These are phyloP conservation scores for Mesorhabditis sp. DNA, from an alignment of 2,888 invertebrate species.

Conservation along the genomic window DNA sequence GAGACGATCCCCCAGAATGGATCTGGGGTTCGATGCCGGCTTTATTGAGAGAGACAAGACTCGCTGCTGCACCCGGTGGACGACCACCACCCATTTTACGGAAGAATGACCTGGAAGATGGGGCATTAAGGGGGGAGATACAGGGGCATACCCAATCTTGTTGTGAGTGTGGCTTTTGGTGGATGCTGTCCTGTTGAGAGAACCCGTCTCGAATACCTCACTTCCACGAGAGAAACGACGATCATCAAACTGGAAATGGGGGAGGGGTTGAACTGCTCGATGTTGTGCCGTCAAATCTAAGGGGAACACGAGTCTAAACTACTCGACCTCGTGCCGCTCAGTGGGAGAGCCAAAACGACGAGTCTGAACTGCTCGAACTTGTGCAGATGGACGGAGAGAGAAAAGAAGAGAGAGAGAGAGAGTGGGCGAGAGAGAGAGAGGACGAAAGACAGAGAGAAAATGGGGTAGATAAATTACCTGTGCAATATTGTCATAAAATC, in stretches of 20 bases:
- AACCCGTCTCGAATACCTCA: conserved; percentile 35
- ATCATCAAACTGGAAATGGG: conserved; percentile 35
- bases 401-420: no score
- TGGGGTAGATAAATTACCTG: conserved; percentile 12
- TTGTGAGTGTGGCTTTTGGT: conserved; percentile 14
- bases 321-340: no score
- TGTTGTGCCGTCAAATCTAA: not conserved
- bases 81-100: conserved; percentile 46
- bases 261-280: not conserved
- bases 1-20: conserved; percentile 17
- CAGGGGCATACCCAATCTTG: not conserved
- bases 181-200: conserved; percentile 20
- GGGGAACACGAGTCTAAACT: no score
- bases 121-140: not conserved
- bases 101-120: conserved; percentile 42
- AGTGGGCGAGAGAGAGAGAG: no score
- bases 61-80: conserved; percentile 45
- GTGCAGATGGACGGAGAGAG: no score
- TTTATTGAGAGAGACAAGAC: conserved; percentile 52
- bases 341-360: no score
- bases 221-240: conserved; percentile 41
- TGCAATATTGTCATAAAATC: conserved; percentile 54
- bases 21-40: conserved; percentile 13
- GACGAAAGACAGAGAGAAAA: not conserved
- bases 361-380: no score